Evolutionary conservation across 1,140 invertebrate species (phyloP).

Genomic region (Zaprionus inermis): DNA sequence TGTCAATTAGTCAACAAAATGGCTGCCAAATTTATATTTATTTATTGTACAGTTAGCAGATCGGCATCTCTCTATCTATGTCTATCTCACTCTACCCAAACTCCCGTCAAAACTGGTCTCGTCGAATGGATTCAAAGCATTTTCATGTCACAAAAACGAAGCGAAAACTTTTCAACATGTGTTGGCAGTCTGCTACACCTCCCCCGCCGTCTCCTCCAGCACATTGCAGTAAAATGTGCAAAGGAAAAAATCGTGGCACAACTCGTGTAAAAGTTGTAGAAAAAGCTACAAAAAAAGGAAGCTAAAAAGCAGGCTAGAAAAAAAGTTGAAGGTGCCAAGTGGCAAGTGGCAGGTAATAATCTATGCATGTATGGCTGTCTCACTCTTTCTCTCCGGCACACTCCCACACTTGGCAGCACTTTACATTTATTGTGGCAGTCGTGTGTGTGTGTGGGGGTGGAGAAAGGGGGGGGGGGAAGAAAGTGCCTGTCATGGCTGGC

Average conservation of each 20-base stretch:
- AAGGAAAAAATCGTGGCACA: slow-evolving; percentile 53
- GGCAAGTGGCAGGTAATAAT: slow-evolving; percentile 81
- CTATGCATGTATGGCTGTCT: slow-evolving; percentile 70
- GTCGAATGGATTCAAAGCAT: slow-evolving; percentile 79
- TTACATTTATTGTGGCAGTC: slow-evolving; percentile 81
- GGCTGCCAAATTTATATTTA: slow-evolving; percentile 81
- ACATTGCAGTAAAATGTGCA: no score
- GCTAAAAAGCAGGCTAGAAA: slow-evolving; percentile 18
- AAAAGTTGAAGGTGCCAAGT: slow-evolving; percentile 71
- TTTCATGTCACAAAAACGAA: slow-evolving; percentile 78
- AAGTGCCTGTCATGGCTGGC: slow-evolving; percentile 73
- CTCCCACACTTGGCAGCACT: slow-evolving; percentile 74
- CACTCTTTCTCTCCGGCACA: neutral
- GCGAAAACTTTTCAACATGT: slow-evolving; percentile 80
- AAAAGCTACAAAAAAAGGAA: neutral
- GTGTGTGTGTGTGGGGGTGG: slow-evolving; percentile 16
- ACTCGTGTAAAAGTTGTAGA: slow-evolving; percentile 67
- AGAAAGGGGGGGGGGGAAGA: slow-evolving; percentile 6
- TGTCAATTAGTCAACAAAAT: slow-evolving; percentile 77
- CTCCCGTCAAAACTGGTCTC: no score
- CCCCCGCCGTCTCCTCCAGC: slow-evolving; percentile 44
- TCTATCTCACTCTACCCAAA: no score
- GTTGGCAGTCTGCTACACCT: slow-evolving; percentile 62
- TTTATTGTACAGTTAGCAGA: slow-evolving; percentile 36
- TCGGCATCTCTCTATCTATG: no score